Evolutionary conservation across 2,888 invertebrate species (phyloP), one percentile per base, ranked within the genome.

Genomic region (Pediacus dermestoides): DNA sequence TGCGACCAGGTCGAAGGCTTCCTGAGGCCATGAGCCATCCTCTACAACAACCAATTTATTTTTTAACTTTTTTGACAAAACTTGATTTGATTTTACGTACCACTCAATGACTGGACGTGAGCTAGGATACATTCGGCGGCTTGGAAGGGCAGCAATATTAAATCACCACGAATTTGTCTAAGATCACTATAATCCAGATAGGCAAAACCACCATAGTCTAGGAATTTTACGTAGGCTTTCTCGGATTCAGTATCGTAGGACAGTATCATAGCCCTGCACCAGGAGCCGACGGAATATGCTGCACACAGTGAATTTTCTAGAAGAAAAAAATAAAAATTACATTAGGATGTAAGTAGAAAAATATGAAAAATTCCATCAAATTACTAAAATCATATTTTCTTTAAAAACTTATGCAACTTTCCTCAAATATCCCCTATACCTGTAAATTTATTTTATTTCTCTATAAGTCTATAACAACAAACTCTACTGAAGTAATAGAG

Each of bases 161-260:
- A 95, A 71, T 97, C 95, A 36, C 84, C 84, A 57, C 93, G 80
- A 54, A 99, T 94, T 74, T 96, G 94, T 64, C 90, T 82, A 63
- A 97, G 78, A 51, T 81, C 77, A 37, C 79, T 74, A 53, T 85
- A 83, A 55, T 82, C 80, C 37, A 94, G 78, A 41, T 79, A 79
- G 60, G 84, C 80, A 69, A 88, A 97, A 33, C 97, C 97, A 31
- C 99, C 99, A 60, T 91, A 92, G 73, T 99, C 99, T 33, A 97
- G 82, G 66, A 91, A 85, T 70, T 87, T 87, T 38, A 95, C 83
- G 49, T 90, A 78, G 54, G 88, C 86, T 25, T 80, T 78, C 56
- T 82, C 78, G 28, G 76, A 80, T 34, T 81, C 81, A 45, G 79
- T 78, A 46, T 85, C 82, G 21, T 80, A 75, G 3, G 65, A 58